Evolutionary conservation across 2,888 invertebrate species (phyloP).

Genomic region (Clitarchus hookeri): DNA sequence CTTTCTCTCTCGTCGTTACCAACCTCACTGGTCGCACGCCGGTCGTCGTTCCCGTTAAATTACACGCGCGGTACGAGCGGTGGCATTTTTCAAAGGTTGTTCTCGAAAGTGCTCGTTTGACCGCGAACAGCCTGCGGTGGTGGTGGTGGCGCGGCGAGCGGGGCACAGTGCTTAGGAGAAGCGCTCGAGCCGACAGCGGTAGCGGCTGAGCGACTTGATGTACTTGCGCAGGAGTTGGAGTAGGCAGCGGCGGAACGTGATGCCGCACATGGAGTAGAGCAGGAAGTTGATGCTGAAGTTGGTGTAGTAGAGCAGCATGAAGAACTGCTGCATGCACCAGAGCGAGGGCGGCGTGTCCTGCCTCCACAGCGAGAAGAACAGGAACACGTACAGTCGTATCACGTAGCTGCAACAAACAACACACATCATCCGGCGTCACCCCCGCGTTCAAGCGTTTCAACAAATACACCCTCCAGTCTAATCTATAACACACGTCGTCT

Average conservation of each 20-base stretch:
- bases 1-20: no score
- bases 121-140: no score
- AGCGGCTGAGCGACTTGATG: constrained; percentile 53
- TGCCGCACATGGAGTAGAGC: constrained; percentile 66
- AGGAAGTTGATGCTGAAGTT: constrained; percentile 69
- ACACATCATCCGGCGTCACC: neutral
- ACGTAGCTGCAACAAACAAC: constrained; percentile 56
- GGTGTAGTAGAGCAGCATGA: constrained; percentile 66
- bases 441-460: no score
- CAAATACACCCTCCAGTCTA: no score
- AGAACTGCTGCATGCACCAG: constrained; percentile 63
- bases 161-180: constrained; percentile 46
- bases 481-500: no score
- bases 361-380: constrained; percentile 56
- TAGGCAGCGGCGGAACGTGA: constrained; percentile 62
- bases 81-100: no score
- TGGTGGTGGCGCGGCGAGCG: no score
- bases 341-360: constrained; percentile 54
- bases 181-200: constrained; percentile 51
- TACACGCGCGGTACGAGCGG: no score
- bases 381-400: constrained; percentile 59
- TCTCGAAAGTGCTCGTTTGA: no score
- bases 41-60: no score
- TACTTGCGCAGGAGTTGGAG: constrained; percentile 58
- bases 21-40: no score